Base-by-base conservation (phyloP, 2,888 invertebrate species). In the Yponomeuta evonymella region DNA sequence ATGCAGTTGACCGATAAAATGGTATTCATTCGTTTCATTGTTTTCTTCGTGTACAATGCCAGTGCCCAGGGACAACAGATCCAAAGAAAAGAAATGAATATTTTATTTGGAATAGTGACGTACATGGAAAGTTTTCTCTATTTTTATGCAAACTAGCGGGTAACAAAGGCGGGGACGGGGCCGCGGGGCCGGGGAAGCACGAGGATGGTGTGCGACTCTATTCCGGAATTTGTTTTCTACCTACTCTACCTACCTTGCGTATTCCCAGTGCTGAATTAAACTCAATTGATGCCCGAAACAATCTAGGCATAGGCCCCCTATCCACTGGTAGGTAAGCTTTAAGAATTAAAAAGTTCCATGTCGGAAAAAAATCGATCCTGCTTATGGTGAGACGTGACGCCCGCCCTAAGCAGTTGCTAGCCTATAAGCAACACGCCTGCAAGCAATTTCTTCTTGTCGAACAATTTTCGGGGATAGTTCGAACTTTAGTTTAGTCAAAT, bases 91-190 rank as follows among this genome's bases (percentile, higher is more conserved):
- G 87, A 86, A 85, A 87, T 85, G 74, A 87, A 88, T 88, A 88
- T 87, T 88, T 88, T 89, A 89, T 89, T 88, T 80, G 83, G 84
- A 86, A 83, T 81, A 80, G 81, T 84, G 87, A 85, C 88, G 88
- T 83, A 88, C 85, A 87, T 86, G 84, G 82, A 84, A 83, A 86
- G 83, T 87, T 87, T 87, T 86, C 84, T 85, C 83, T 87, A 84
- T 89, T 89, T 89, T 86, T 86, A 89, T 88, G 85, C 87, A 87
- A 89, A 89, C 85, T 86, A 86, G 83, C 80, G 84, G 81, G 81
- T 81, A 87, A 89, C 89, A 89, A 89, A 86, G 75, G 85, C 78
- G 76, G 79, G 65, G 70, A 75, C 23, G 62, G 12, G 79, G 81
- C 77, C 73, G 75, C 58, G 36, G n/a, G 11, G 70, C 10, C 58